Conservation (phyloP, 2,888 invertebrate genomes). For the Cephus nigrinus region DNA sequence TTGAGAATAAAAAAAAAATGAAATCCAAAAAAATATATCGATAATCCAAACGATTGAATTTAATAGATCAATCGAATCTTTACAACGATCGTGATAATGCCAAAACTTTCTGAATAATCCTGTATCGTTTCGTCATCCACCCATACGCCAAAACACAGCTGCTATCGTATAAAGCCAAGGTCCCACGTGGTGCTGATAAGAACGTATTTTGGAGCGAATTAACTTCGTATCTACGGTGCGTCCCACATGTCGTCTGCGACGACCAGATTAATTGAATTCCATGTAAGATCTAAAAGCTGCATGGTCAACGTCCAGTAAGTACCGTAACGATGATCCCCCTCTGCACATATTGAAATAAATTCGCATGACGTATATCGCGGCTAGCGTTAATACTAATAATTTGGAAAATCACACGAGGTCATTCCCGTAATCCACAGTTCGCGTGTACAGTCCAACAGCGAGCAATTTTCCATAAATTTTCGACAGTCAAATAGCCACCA, state of each 20-base stretch:
- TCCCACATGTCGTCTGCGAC: slow-evolving; percentile 19
- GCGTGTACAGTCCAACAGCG: neutral
- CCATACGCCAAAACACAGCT: slow-evolving; percentile 37
- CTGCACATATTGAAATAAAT: neutral
- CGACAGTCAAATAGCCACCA: neutral
- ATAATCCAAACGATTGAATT: neutral
- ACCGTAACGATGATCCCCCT: neutral
- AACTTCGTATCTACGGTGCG: slow-evolving; percentile 20
- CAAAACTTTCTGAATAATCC: neutral
- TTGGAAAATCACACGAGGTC: neutral
- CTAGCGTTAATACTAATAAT: neutral
- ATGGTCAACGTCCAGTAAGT: neutral
- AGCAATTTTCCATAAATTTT: neutral
- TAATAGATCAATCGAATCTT: neutral
- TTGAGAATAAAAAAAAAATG: neutral
- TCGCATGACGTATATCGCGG: neutral
- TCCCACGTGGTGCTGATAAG: slow-evolving; percentile 27
- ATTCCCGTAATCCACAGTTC: neutral
- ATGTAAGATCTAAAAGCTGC: slow-evolving; percentile 42
- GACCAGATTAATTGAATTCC: slow-evolving; percentile 61
- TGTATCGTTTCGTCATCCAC: neutral
- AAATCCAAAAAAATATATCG: neutral
- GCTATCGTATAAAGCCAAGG: slow-evolving; percentile 26
- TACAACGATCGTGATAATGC: neutral
- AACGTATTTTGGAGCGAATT: slow-evolving; percentile 22